Evolutionary conservation across 2,888 invertebrate genomes (phyloP).

Genomic region (Pristionchus mayeri): DNA sequence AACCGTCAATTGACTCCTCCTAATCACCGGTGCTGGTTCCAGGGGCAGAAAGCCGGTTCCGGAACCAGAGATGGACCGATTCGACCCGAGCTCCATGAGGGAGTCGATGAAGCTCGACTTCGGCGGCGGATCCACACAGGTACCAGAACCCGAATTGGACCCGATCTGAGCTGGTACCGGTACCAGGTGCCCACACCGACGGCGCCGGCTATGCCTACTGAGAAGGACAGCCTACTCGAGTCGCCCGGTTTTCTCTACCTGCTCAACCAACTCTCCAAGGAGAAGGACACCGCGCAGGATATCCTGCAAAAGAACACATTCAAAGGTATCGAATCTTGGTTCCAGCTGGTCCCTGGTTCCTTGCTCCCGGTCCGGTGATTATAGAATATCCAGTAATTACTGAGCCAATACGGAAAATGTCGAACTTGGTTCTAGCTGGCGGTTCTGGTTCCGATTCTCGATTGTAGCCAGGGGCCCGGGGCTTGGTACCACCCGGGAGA

Average conservation of each 20-base stretch:
- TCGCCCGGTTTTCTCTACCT: not conserved
- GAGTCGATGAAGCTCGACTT: constrained; percentile 50
- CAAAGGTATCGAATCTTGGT: not conserved
- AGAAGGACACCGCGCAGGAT: not conserved
- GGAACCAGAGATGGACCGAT: constrained; percentile 21
- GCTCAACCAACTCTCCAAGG: constrained; percentile 11
- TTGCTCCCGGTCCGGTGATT: too few relatives aligned
- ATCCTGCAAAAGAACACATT: not conserved
- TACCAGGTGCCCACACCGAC: constrained; percentile 20
- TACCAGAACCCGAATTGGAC: not conserved
- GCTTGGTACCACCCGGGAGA: too few relatives aligned
- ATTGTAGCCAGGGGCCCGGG: too few relatives aligned
- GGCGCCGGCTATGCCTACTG: not conserved
- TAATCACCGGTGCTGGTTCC: not conserved
- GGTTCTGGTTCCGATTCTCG: too few relatives aligned
- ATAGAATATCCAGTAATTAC: too few relatives aligned
- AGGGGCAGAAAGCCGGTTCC: not conserved
- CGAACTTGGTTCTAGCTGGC: too few relatives aligned
- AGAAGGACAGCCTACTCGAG: not conserved
- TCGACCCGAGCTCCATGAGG: constrained; percentile 26
- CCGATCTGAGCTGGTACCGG: not conserved
- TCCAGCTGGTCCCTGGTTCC: too few relatives aligned
- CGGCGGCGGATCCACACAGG: constrained; percentile 1
- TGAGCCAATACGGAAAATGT: too few relatives aligned
- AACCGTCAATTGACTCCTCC: not conserved